phyloP scores from a whole-genome alignment of 2,888 invertebrate genomes.

The Epinotia bilunana region DNA sequence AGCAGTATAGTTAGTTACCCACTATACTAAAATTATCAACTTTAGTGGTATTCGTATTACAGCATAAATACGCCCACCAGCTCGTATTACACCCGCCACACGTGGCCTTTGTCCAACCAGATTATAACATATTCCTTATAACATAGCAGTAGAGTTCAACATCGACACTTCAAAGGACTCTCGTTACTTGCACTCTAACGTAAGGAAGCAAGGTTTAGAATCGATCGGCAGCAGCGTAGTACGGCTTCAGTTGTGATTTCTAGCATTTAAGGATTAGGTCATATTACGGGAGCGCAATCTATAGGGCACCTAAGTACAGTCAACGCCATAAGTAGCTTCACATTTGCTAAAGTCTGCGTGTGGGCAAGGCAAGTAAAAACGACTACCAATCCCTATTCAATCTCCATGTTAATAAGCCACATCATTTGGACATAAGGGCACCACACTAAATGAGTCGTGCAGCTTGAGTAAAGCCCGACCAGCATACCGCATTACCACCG shows the following conservation, averaged over 20 bases:
- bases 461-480: no score
- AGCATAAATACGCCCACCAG: slow-evolving; percentile 20
- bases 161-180: slow-evolving; percentile 20
- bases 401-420: no score
- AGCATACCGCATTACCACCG: no score
- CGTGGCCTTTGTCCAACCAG: slow-evolving; percentile 22
- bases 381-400: no score
- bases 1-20: neutral
- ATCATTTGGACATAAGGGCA: no score
- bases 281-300: slow-evolving; percentile 43
- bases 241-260: slow-evolving; percentile 20
- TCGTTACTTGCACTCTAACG: neutral
- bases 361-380: no score
- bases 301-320: neutral
- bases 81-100: slow-evolving; percentile 10
- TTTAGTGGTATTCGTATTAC: neutral
- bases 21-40: neutral
- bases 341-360: no score
- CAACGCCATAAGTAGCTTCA: no score
- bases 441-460: no score
- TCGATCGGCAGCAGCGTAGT: neutral
- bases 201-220: neutral
- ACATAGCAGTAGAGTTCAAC: neutral
- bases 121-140: slow-evolving; percentile 17
- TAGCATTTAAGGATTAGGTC: slow-evolving; percentile 27